These are phyloP conservation scores for Hypotaenidia okinawae DNA, from an alignment of 2,797 vertebrate genomes.

Conservation along the genomic window DNA sequence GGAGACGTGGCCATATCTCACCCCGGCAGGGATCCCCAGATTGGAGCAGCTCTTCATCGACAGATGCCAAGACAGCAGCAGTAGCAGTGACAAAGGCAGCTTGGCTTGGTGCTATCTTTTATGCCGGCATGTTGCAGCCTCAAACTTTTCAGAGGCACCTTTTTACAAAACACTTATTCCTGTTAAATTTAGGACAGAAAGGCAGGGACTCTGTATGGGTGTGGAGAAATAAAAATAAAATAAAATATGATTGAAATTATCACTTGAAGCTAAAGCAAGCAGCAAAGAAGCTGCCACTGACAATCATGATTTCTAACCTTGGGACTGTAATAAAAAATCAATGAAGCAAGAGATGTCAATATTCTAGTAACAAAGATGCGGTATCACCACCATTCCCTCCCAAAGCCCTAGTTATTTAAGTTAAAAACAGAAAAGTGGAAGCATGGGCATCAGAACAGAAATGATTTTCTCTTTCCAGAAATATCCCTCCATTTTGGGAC, in stretches of 20 bases:
- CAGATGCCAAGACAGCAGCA: constrained; percentile 88
- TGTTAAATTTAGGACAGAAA: neutral
- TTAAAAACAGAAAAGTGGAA: constrained; percentile 14
- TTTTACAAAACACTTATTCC: neutral
- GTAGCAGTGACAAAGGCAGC: constrained; percentile 50
- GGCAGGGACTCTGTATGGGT: neutral
- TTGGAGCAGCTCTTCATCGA: constrained; percentile 72
- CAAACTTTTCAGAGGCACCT: constrained; percentile 67
- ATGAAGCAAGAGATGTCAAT: constrained; percentile 87
- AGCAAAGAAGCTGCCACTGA: constrained; percentile 81
- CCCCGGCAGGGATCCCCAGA: constrained; percentile 78
- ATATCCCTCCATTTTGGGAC: neutral
- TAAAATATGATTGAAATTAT: constrained; percentile 78
- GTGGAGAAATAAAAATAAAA: constrained; percentile 51
- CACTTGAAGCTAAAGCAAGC: constrained; percentile 80
- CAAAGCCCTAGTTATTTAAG: neutral
- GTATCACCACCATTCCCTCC: neutral
- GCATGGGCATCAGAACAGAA: neutral
- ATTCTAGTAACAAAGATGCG: constrained; percentile 82
- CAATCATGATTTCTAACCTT: constrained; percentile 84
- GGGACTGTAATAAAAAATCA: constrained; percentile 92
- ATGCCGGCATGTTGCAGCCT: constrained; percentile 70
- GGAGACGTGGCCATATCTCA: constrained; percentile 83
- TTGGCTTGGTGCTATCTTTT: constrained; percentile 81
- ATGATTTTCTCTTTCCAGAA: neutral